Evolutionary conservation across 2,113 vertebrate genomes (phyloP).

Genomic region (Excalfactoria chinensis): DNA sequence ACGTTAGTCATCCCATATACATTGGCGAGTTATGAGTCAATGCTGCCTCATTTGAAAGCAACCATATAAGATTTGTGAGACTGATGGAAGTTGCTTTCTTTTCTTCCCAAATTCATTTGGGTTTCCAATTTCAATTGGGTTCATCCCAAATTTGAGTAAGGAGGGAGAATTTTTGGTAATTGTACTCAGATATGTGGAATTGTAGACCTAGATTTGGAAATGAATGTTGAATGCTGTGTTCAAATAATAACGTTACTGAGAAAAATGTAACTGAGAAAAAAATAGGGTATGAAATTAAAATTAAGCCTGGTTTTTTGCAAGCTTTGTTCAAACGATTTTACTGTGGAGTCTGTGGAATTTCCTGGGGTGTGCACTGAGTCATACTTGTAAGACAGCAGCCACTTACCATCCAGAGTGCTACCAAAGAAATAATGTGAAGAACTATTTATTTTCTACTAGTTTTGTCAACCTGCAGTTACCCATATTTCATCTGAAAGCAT

Average conservation of each 20-base stretch:
- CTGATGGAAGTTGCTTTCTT: background rate
- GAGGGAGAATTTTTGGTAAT: background rate
- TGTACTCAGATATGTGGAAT: background rate
- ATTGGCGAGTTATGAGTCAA: background rate
- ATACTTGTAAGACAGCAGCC: background rate
- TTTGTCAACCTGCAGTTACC: background rate
- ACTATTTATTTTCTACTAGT: background rate
- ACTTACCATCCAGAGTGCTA: background rate
- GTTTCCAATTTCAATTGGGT: background rate
- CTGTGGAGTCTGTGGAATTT: background rate
- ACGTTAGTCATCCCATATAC: background rate
- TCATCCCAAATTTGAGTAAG: background rate
- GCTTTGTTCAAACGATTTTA: background rate
- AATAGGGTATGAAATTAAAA: constrained; percentile 5
- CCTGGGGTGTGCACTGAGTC: background rate
- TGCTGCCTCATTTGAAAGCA: background rate
- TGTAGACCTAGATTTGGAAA: background rate
- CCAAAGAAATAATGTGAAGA: background rate
- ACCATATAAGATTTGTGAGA: background rate
- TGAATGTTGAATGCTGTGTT: background rate
- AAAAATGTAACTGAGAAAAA: background rate
- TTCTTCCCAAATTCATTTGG: background rate
- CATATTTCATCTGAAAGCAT: background rate
- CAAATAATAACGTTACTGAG: background rate
- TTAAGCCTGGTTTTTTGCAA: background rate